Percentiles rank a stretch among this genome's conserved stretches.
These are phyloP conservation scores for Pimephales promelas DNA, from an alignment of 2,113 vertebrate species.

Conservation along the genomic window DNA sequence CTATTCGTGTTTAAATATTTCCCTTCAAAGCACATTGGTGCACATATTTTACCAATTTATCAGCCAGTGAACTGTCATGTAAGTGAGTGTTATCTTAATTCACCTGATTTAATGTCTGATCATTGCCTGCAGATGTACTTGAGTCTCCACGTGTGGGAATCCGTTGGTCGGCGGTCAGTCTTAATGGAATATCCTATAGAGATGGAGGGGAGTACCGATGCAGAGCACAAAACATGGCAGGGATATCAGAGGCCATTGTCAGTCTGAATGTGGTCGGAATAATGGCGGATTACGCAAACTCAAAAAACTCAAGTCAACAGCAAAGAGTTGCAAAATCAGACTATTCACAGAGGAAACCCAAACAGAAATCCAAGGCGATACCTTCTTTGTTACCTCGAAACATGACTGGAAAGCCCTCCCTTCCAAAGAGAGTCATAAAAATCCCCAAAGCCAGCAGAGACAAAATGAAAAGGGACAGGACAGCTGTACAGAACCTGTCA, in stretches of 20 bases:
- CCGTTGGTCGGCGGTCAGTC: constrained; percentile 89
- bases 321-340: constrained; percentile 46
- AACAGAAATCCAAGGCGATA: not conserved
- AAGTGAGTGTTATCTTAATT: not conserved
- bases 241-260: constrained; percentile 85
- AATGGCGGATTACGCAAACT: constrained; percentile 62
- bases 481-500: not conserved
- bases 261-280: constrained; percentile 84
- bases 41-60: not conserved
- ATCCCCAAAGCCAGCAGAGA: constrained; percentile 21
- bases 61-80: not conserved
- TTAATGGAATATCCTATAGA: constrained; percentile 85
- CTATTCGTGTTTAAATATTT: not conserved
- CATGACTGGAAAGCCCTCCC: not conserved
- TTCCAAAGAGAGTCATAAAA: constrained; percentile 3
- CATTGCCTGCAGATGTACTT: constrained; percentile 81
- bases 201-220: constrained; percentile 93
- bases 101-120: not conserved
- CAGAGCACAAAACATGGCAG: constrained; percentile 89
- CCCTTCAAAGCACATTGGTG: not conserved
- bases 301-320: constrained; percentile 53
- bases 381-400: not conserved
- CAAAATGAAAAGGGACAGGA: constrained; percentile 32
- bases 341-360: constrained; percentile 25
- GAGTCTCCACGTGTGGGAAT: constrained; percentile 87